A percentile compares a stretch with the other conserved stretches of the same genome.
Evolutionary conservation across 2,797 vertebrate species (phyloP).

Genomic region (Zenarchopterus dispar): DNA sequence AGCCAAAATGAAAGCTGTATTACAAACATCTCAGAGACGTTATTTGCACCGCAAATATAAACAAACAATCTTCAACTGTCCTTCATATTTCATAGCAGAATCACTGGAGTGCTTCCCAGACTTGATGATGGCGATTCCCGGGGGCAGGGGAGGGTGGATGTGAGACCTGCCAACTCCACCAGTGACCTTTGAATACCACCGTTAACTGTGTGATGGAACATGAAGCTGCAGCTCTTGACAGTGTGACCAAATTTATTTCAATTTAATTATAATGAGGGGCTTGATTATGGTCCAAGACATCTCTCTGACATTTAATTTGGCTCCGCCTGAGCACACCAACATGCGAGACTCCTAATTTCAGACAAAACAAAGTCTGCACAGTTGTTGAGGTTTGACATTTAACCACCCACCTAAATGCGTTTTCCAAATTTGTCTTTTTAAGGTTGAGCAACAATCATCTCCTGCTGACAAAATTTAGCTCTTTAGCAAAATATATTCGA

Average conservation of each 20-base stretch:
- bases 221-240: slow-evolving; percentile 42
- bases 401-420: neutral
- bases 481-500: no score
- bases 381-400: neutral
- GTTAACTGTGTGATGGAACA: slow-evolving; percentile 31
- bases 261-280: no score
- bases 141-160: no score
- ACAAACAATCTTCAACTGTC: neutral
- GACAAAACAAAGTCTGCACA: neutral
- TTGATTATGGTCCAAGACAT: neutral
- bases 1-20: neutral
- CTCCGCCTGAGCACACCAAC: neutral
- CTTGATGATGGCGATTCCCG: neutral
- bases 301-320: slow-evolving; percentile 17
- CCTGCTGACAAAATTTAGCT: no score
- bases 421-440: no score
- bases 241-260: slow-evolving; percentile 1
- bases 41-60: neutral
- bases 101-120: neutral
- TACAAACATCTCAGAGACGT: neutral
- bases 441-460: no score
- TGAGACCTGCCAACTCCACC: neutral
- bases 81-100: neutral
- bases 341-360: neutral
- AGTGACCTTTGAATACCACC: slow-evolving; percentile 25